Evolutionary conservation across 2,113 vertebrate species (phyloP).

Genomic region (Anolis carolinensis): DNA sequence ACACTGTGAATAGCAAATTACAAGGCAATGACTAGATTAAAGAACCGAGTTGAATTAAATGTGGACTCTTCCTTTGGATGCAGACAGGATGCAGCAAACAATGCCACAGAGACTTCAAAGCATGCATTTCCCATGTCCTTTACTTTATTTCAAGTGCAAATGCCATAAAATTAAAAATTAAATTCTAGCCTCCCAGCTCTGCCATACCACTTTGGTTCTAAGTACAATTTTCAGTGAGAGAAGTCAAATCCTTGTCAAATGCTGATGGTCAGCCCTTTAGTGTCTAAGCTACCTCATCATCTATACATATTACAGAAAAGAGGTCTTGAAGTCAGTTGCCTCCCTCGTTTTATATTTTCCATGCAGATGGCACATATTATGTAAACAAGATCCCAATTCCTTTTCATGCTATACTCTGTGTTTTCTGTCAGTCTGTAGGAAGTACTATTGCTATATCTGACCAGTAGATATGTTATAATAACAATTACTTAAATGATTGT

Average conservation of each 20-base stretch:
- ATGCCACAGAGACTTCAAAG: conserved; percentile 56
- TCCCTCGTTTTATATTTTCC: conserved; percentile 71
- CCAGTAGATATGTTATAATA: conserved; percentile 50
- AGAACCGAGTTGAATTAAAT: conserved; percentile 42
- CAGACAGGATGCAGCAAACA: conserved; percentile 49
- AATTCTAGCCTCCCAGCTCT: conserved; percentile 63
- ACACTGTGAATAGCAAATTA: conserved; percentile 57
- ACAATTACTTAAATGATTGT: conserved; percentile 66
- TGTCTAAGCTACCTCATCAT: conserved; percentile 77
- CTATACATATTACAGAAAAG: conserved; percentile 78
- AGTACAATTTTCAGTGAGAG: conserved; percentile 78
- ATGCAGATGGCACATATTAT: conserved; percentile 71
- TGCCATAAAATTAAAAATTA: conserved; percentile 71
- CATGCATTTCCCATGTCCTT: conserved; percentile 53
- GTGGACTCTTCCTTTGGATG: conserved; percentile 5
- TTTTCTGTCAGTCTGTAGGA: conserved; percentile 52
- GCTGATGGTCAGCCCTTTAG: conserved; percentile 71
- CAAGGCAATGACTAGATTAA: conserved; percentile 44
- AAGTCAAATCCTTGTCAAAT: conserved; percentile 77
- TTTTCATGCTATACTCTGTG: conserved; percentile 51
- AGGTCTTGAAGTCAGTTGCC: conserved; percentile 72
- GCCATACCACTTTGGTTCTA: conserved; percentile 71
- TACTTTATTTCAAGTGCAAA: conserved; percentile 58
- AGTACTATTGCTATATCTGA: conserved; percentile 53
- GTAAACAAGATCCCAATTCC: conserved; percentile 63